Percentiles rank a stretch among this genome's conserved stretches.
Conservation (phyloP, 2,113 vertebrate genomes). For the Megaceryle torquata region DNA sequence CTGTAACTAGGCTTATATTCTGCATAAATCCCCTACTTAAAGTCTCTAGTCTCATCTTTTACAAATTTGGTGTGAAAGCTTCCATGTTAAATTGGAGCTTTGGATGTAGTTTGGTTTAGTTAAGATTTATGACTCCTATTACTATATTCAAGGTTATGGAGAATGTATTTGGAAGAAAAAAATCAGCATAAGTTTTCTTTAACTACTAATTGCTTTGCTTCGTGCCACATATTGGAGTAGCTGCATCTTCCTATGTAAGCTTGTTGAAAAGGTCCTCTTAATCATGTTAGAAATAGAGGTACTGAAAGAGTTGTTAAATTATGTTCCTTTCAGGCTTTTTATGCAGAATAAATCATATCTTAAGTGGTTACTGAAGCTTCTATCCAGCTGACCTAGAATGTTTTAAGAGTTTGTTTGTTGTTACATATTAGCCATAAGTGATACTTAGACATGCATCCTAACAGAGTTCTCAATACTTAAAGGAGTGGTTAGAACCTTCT, state of each 20-base stretch:
- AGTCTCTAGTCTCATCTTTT: not conserved
- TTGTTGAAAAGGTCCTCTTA: not conserved
- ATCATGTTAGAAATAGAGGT: not conserved
- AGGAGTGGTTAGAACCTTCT: not conserved
- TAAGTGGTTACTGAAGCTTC: not conserved
- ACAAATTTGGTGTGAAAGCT: not conserved
- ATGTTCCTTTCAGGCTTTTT: not conserved
- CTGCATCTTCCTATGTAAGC: fast-evolving
- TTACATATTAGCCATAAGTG: not conserved
- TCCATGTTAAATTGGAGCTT: not conserved
- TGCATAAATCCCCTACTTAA: not conserved
- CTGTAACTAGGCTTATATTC: not conserved
- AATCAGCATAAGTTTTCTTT: not conserved
- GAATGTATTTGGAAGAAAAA: not conserved
- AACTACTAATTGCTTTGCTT: not conserved
- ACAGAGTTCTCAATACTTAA: not conserved
- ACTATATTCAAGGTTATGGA: not conserved
- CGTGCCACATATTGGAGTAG: not conserved
- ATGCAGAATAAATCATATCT: not conserved
- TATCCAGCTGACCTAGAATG: not conserved
- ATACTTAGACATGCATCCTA: not conserved
- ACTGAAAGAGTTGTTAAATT: not conserved
- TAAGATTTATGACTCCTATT: not conserved
- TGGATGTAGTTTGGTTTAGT: not conserved
- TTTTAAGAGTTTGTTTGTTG: not conserved